These are phyloP conservation scores for Malurus cyaneus DNA, from an alignment of 2,113 vertebrate species.

Conservation along the genomic window DNA sequence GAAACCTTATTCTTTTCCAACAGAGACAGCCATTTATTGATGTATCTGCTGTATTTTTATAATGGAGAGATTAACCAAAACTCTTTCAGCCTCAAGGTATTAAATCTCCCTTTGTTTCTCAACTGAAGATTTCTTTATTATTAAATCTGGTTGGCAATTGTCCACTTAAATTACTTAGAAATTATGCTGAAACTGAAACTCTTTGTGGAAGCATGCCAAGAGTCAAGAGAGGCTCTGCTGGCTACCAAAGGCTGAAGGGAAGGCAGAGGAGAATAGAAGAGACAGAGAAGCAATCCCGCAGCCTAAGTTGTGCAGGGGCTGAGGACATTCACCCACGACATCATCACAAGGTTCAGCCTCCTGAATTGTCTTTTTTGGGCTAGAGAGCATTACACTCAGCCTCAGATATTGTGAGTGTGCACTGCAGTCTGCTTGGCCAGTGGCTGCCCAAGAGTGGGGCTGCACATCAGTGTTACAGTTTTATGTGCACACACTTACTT, in stretches of 20 bases:
- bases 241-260: background rate
- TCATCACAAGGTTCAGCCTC: background rate
- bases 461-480: accelerated
- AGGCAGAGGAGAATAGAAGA: background rate
- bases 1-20: background rate
- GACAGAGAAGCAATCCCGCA: accelerated
- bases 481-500: background rate
- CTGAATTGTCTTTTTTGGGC: background rate
- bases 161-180: background rate
- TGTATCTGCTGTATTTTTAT: background rate
- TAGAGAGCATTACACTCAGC: background rate
- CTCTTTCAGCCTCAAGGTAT: background rate
- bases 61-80: background rate
- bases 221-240: background rate
- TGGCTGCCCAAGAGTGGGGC: background rate
- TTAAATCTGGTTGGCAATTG: background rate
- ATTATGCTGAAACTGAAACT: background rate
- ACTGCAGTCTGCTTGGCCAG: background rate
- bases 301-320: background rate
- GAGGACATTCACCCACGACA: background rate
- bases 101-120: background rate
- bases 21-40: background rate
- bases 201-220: accelerated
- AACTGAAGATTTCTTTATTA: background rate
- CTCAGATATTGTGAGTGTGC: background rate